These are phyloP conservation scores for Lysandra coridon DNA, from an alignment of 2,888 invertebrate genomes.

Conservation along the genomic window DNA sequence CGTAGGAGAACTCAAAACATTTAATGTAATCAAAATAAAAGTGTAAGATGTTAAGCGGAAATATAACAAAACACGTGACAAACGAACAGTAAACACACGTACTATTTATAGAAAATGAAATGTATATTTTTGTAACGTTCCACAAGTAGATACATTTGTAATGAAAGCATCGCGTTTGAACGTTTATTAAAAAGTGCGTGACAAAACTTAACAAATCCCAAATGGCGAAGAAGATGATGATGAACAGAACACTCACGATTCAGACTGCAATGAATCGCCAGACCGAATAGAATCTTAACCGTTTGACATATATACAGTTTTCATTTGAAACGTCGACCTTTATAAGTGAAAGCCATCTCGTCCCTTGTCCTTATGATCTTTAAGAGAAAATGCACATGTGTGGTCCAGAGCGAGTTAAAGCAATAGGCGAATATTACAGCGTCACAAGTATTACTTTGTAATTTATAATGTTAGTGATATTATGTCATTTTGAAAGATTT, in stretches of 20 bases:
- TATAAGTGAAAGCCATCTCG: slow-evolving; percentile 69
- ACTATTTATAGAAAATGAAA: slow-evolving; percentile 14
- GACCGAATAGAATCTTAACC: slow-evolving; percentile 58
- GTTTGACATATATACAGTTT: slow-evolving; percentile 52
- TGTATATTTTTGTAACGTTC: neutral
- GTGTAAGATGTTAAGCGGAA: neutral
- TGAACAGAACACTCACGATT: slow-evolving; percentile 47
- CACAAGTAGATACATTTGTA: neutral
- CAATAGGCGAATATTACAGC: neutral
- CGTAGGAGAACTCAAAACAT: neutral
- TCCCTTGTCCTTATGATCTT: slow-evolving; percentile 70
- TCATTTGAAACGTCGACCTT: slow-evolving; percentile 47
- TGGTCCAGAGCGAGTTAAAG: neutral
- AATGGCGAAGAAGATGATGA: neutral
- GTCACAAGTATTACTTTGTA: neutral
- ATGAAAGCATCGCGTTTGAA: neutral
- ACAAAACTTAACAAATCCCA: neutral
- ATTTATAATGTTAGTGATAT: too few species aligned
- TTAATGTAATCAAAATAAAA: neutral
- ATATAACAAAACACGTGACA: neutral
- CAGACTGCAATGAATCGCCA: slow-evolving; percentile 50
- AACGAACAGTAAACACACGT: neutral
- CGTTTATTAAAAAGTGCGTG: neutral
- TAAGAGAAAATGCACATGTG: slow-evolving; percentile 65
- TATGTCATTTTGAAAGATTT: too few species aligned